These are phyloP conservation scores for Pyxicephalus adspersus DNA, from an alignment of 2,113 vertebrate genomes.

Conservation along the genomic window DNA sequence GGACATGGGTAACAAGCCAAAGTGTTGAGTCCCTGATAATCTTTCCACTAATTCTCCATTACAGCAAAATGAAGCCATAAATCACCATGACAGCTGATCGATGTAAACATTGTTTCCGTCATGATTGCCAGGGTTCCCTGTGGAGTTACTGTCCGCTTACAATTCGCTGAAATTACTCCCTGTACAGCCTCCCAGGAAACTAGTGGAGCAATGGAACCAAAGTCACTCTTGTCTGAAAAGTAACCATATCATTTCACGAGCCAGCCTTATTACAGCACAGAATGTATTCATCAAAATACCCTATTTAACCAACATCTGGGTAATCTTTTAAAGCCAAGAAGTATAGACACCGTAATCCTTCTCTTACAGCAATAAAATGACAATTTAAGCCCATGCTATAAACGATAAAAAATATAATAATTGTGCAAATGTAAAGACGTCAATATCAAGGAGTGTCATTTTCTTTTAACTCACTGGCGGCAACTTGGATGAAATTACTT, in stretches of 20 bases:
- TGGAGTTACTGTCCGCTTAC: slow-evolving; percentile 98
- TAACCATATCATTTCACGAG: slow-evolving; percentile 92
- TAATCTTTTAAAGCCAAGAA: slow-evolving; percentile 68
- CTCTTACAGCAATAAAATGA: slow-evolving; percentile 69
- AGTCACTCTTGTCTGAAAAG: slow-evolving; percentile 82
- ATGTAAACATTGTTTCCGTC: slow-evolving; percentile 99
- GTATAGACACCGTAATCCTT: slow-evolving; percentile 66
- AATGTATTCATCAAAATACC: slow-evolving; percentile 82
- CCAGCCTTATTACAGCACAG: slow-evolving; percentile 75
- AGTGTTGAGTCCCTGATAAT: slow-evolving; percentile 99
- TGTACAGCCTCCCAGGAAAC: slow-evolving; percentile 77
- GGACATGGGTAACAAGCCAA: slow-evolving; percentile 99
- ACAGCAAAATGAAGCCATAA: slow-evolving; percentile 99
- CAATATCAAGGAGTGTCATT: slow-evolving; percentile 74
- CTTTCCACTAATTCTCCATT: slow-evolving; percentile 99
- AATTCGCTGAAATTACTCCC: slow-evolving; percentile 96
- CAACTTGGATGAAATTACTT: slow-evolving; percentile 89
- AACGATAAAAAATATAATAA: slow-evolving; percentile 63
- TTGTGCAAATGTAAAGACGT: slow-evolving; percentile 63
- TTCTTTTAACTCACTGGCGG: slow-evolving; percentile 81
- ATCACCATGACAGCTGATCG: slow-evolving; percentile 99
- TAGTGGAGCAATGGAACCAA: slow-evolving; percentile 74
- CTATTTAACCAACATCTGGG: slow-evolving; percentile 69
- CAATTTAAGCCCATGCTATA: slow-evolving; percentile 69
- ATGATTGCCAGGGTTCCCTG: slow-evolving; percentile 99